Evolutionary conservation across 2,888 invertebrate genomes (phyloP).

Genomic region (Diploptera punctata): DNA sequence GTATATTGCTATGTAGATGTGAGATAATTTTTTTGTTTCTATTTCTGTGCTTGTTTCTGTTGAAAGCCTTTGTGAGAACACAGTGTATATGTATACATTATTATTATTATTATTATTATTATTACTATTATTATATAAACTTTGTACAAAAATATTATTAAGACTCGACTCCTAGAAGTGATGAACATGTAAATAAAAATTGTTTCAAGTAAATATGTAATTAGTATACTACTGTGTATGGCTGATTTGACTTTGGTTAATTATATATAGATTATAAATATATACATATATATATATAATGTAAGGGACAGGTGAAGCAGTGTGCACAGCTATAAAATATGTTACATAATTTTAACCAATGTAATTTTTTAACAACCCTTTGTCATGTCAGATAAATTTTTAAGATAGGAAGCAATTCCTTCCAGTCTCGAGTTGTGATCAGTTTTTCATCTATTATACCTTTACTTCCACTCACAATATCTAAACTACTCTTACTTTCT

Average conservation of each 20-base stretch:
- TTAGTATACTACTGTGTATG: constrained; percentile 23
- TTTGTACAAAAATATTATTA: constrained; percentile 32
- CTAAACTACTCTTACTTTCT: too few relatives aligned
- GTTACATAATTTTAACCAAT: constrained; percentile 31
- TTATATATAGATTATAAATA: constrained; percentile 12
- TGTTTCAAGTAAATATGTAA: constrained; percentile 32
- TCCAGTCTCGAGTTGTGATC: constrained; percentile 38
- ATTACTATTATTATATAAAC: constrained; percentile 31
- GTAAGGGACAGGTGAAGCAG: constrained; percentile 16
- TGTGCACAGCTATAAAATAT: constrained; percentile 26
- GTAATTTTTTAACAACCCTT: constrained; percentile 15
- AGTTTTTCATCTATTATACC: constrained; percentile 1
- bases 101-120: neutral
- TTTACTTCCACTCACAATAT: too few relatives aligned
- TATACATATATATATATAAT: constrained; percentile 9
- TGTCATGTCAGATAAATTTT: constrained; percentile 9
- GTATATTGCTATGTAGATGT: neutral
- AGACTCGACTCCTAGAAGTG: constrained; percentile 16
- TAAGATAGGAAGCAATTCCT: constrained; percentile 15
- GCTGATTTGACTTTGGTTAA: constrained; percentile 32
- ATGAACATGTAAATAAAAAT: constrained; percentile 10
- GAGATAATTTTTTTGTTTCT: constrained; percentile 15
- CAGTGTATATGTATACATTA: constrained; percentile 18
- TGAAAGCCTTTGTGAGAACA: constrained; percentile 15
- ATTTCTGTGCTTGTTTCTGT: constrained; percentile 24